Conservation (phyloP, 2,888 invertebrate genomes). For the Orthosia gothica region DNA sequence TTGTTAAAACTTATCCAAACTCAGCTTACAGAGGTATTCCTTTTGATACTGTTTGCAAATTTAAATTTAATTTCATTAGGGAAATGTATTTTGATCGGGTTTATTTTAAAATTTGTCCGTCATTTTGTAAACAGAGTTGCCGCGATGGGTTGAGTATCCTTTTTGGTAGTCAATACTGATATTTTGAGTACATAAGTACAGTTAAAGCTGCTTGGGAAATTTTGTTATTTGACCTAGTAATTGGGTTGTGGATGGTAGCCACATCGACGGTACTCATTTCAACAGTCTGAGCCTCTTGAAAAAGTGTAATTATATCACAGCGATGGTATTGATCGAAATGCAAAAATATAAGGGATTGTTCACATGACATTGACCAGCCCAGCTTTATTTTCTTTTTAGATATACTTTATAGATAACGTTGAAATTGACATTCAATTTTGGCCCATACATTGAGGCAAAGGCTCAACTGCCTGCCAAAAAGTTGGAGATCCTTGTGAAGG, state of each 20-base stretch:
- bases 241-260: background rate
- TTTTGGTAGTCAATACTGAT: background rate
- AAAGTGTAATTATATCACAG: background rate
- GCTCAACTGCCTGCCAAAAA: too few relatives aligned
- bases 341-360: too few relatives aligned
- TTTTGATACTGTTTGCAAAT: slow-evolving; percentile 65
- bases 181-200: background rate
- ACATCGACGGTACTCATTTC: background rate
- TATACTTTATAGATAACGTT: too few relatives aligned
- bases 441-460: too few relatives aligned
- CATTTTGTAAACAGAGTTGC: slow-evolving; percentile 33
- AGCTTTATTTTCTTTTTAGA: too few relatives aligned
- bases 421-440: too few relatives aligned
- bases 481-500: too few relatives aligned
- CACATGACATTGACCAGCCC: too few relatives aligned
- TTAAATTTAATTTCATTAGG: slow-evolving; percentile 63
- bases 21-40: slow-evolving; percentile 51
- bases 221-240: background rate
- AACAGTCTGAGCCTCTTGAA: background rate
- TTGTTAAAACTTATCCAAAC: slow-evolving; percentile 52
- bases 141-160: background rate
- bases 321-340: too few relatives aligned
- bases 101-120: slow-evolving; percentile 45
- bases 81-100: slow-evolving; percentile 63
- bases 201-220: background rate